These are phyloP conservation scores for Salvelinus namaycush DNA, from an alignment of 2,113 vertebrate genomes.

Conservation along the genomic window DNA sequence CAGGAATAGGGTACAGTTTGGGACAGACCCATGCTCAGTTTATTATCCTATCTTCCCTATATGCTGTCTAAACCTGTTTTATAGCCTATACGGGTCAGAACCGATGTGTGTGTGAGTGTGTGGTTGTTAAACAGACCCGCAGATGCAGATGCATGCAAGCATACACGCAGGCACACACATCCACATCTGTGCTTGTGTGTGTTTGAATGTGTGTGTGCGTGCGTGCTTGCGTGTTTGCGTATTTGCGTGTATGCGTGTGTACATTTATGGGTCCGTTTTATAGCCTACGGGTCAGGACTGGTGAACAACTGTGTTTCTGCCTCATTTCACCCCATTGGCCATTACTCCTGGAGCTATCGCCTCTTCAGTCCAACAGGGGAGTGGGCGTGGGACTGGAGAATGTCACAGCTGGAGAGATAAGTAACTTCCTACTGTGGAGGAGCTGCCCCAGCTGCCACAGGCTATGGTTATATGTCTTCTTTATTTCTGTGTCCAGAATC, in stretches of 20 bases:
- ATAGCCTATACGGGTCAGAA: neutral
- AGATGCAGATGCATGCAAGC: too few species aligned
- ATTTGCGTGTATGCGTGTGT: neutral
- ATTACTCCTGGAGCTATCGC: conserved; percentile 45
- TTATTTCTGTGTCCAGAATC: too few species aligned
- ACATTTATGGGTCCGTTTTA: conserved; percentile 20
- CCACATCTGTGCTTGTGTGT: too few species aligned
- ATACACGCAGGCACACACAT: too few species aligned
- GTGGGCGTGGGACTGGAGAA: neutral
- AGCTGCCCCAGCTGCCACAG: too few species aligned
- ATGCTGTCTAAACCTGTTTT: conserved; percentile 23
- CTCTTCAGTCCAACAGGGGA: conserved; percentile 20
- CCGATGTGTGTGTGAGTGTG: too few species aligned
- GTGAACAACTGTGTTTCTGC: conserved; percentile 35
- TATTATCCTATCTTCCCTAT: neutral
- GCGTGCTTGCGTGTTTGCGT: too few species aligned
- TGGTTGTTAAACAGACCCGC: too few species aligned
- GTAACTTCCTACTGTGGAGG: neutral
- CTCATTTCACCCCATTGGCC: conserved; percentile 45
- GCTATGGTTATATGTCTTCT: too few species aligned
- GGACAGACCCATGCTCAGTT: neutral
- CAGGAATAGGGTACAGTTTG: neutral
- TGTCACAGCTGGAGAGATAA: conserved; percentile 7
- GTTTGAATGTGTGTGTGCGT: too few species aligned
- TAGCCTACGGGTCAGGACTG: conserved; percentile 43